These are phyloP conservation scores for Kryptolebias ocellatus DNA, from an alignment of 2,797 vertebrate genomes.

Conservation along the genomic window DNA sequence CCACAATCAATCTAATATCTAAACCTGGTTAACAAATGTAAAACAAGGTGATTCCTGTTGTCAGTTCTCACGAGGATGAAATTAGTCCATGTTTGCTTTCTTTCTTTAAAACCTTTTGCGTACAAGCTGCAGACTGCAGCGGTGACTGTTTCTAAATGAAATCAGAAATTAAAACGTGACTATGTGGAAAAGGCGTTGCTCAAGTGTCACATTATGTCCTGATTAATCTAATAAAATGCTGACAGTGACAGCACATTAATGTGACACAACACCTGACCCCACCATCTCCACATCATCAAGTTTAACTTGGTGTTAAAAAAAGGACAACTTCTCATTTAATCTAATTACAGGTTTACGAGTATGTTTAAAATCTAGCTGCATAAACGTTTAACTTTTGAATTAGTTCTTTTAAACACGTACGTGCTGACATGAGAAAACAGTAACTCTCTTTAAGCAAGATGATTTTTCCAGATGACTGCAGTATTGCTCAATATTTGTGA, in stretches of 20 bases:
- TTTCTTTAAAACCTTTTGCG: neutral
- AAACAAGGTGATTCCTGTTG: no score
- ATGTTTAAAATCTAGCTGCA: constrained; percentile 22
- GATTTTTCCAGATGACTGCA: neutral
- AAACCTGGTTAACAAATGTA: no score
- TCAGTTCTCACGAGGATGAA: no score
- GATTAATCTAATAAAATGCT: constrained; percentile 16
- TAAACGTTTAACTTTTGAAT: constrained; percentile 12
- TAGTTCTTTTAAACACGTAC: neutral
- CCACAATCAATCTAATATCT: no score
- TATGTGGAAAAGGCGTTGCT: neutral
- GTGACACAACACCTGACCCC: constrained; percentile 17
- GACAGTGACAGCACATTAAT: constrained; percentile 19
- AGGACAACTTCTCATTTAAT: constrained; percentile 40
- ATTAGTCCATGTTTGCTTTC: no score
- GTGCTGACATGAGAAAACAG: neutral
- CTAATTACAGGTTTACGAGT: constrained; percentile 14
- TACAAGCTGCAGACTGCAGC: neutral
- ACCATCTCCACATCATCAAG: constrained; percentile 12
- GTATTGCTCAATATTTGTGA: neutral
- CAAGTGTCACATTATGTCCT: constrained; percentile 20
- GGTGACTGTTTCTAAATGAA: neutral
- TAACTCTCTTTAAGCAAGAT: neutral
- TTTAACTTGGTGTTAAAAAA: constrained; percentile 8
- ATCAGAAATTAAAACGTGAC: neutral